Evolutionary conservation across 1,140 invertebrate genomes (phyloP), one percentile per base, ranked within the genome.

Genomic region (Cyphomyrmex costatus): DNA sequence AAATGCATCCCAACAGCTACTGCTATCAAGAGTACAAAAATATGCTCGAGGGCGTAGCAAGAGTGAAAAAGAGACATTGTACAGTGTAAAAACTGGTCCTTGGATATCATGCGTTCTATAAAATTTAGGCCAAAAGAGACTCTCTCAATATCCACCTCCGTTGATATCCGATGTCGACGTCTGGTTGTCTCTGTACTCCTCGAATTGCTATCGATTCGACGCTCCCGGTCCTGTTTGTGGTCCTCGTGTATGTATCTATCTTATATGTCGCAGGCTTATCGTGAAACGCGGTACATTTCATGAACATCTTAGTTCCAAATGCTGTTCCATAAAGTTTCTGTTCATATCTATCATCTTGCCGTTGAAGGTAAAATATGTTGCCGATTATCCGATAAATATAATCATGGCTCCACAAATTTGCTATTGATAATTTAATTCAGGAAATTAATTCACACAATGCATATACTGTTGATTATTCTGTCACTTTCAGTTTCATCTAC

Each of bases 151-250:
- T 56, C 33, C 14, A 19, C 3, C 10, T 4, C 27, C 16, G 3
- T n/a, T 16, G 27, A 16, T 53, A 49, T 58, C 74, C 30, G 53
- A 66, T 65, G 24, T 49, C 27, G 60, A 78, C 14, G 60, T 27
- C 58, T 58, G 36, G 27, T 66, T 65, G 61, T 68, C 79, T 82
- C 66, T 73, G 36, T 60, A 60, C 36, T 58, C 79, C 46, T 36
- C 66, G 66, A 82, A 73, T 73, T 46, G 66, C 66, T 71, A 82
- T 82, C 53, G 79, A 82, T 73, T 73, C 53, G 53, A 71, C 19
- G 36, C 60, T 36, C 53, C 51, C 53, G 24, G 36, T 27, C 33
- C 21, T 73, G 65, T 82, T 82, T 71, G 66, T 46, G 33, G 49
- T 51, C 6, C 61, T 68, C 77, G 77, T 68, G 21, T 53, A 46